Conservation (phyloP, 2,797 vertebrate species). For the Melanotaenia trifasciata region DNA sequence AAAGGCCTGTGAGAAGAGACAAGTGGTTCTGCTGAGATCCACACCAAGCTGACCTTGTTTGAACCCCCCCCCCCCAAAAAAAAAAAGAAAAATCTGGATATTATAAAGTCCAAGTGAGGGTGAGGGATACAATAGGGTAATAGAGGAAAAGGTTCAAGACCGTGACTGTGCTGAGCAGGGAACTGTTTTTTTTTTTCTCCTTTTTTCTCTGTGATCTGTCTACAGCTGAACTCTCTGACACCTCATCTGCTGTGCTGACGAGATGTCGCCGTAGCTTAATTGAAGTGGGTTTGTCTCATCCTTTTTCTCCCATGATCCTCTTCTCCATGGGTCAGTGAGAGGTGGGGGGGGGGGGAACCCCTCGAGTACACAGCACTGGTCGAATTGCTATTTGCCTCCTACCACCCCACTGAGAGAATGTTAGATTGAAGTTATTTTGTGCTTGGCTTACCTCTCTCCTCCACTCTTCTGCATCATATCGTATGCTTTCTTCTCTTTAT, state of each 20-base stretch:
- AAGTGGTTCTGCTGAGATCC: constrained; percentile 33
- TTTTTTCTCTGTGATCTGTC: constrained; percentile 69
- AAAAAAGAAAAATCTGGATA: constrained; percentile 33
- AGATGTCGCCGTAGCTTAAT: constrained; percentile 83
- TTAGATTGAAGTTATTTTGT: constrained; percentile 87
- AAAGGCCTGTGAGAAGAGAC: constrained; percentile 36
- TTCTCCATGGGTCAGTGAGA: constrained; percentile 84
- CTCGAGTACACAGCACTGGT: constrained; percentile 76
- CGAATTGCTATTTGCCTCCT: constrained; percentile 83
- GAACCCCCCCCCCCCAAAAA: constrained; percentile 12
- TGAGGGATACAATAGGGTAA: constrained; percentile 34
- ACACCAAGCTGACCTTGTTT: constrained; percentile 17
- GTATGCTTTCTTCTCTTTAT: constrained; percentile 73
- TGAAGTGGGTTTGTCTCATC: constrained; percentile 85
- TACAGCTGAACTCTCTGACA: constrained; percentile 83
- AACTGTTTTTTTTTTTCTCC: constrained; percentile 64
- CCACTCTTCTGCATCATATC: constrained; percentile 85
- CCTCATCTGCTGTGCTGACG: constrained; percentile 82
- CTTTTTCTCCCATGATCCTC: constrained; percentile 81
- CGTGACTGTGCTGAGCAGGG: constrained; percentile 75
- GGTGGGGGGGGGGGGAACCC: constrained; percentile 75
- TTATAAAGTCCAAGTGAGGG: constrained; percentile 38
- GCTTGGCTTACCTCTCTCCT: constrained; percentile 83
- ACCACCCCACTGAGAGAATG: constrained; percentile 80
- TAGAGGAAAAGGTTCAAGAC: constrained; percentile 56